phyloP scores from a whole-genome alignment of 2,797 vertebrate genomes.

The Danio aesculapii region DNA sequence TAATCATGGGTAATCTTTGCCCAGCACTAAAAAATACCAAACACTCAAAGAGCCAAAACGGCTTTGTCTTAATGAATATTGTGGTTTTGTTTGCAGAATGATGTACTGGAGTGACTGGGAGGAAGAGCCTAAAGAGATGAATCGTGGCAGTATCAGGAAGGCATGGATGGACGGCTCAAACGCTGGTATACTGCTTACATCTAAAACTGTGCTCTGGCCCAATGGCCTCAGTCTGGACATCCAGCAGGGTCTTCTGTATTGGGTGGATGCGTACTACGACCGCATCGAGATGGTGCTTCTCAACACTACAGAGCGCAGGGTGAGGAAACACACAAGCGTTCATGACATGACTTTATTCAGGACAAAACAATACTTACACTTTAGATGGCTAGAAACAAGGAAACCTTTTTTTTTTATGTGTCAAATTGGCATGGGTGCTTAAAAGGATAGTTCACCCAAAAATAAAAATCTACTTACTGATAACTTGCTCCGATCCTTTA shows the following conservation, averaged over 20 bases:
- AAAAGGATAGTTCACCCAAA: too few species aligned
- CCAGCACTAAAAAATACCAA: too few species aligned
- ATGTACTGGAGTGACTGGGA: slow-evolving; percentile 99
- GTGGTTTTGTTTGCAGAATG: slow-evolving; percentile 80
- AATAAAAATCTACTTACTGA: too few species aligned
- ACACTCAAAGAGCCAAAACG: too few species aligned
- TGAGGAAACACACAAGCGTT: slow-evolving; percentile 54
- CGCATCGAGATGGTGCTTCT: slow-evolving; percentile 94
- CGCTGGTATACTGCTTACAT: slow-evolving; percentile 91
- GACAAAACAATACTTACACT: neutral
- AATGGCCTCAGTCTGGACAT: slow-evolving; percentile 96
- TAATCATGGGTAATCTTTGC: too few species aligned
- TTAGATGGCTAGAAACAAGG: neutral
- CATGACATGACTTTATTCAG: neutral
- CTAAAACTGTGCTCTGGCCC: slow-evolving; percentile 96
- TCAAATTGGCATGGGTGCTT: too few species aligned
- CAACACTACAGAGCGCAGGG: slow-evolving; percentile 91
- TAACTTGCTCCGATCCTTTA: too few species aligned
- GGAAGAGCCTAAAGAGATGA: slow-evolving; percentile 95
- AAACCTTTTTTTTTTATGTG: neutral
- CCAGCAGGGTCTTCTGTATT: slow-evolving; percentile 90
- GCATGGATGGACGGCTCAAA: slow-evolving; percentile 98
- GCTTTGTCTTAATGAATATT: neutral
- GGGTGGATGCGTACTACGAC: slow-evolving; percentile 98
- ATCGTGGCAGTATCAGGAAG: slow-evolving; percentile 93